These are phyloP conservation scores for Archaeoteleia sp. DNA, from an alignment of 2,888 invertebrate genomes.

Conservation along the genomic window DNA sequence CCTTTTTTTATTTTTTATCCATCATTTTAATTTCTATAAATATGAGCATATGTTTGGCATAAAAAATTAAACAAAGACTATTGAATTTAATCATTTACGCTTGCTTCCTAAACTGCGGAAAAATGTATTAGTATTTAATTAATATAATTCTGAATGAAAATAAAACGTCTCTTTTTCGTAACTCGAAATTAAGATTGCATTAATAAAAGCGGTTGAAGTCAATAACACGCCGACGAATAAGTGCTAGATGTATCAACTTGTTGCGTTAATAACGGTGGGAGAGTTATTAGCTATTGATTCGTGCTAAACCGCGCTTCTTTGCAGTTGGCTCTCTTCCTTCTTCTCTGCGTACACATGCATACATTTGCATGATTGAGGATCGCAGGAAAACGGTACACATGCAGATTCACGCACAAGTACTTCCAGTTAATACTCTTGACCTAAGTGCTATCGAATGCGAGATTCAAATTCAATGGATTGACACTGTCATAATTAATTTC, in stretches of 20 bases:
- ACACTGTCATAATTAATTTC: slow-evolving; percentile 37
- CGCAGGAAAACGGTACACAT: slow-evolving; percentile 35
- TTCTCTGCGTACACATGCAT: slow-evolving; percentile 45
- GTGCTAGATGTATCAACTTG: slow-evolving; percentile 73
- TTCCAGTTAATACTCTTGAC: slow-evolving; percentile 38
- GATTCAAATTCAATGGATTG: slow-evolving; percentile 37
- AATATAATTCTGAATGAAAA: too few relatives aligned
- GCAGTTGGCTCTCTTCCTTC: slow-evolving; percentile 61
- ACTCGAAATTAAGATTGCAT: too few relatives aligned
- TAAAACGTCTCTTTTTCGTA: too few relatives aligned
- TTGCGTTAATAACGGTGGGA: slow-evolving; percentile 74
- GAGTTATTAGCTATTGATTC: slow-evolving; percentile 74
- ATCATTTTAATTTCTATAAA: too few relatives aligned
- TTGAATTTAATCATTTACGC: too few relatives aligned
- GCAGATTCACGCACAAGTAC: slow-evolving; percentile 36
- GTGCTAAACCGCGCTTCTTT: slow-evolving; percentile 65
- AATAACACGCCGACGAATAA: slow-evolving; percentile 67
- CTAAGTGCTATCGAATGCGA: slow-evolving; percentile 44
- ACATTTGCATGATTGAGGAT: slow-evolving; percentile 42
- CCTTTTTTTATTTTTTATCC: too few relatives aligned
- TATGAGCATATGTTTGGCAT: too few relatives aligned
- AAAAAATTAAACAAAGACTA: too few relatives aligned
- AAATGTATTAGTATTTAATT: too few relatives aligned
- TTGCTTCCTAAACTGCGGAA: too few relatives aligned
- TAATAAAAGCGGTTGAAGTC: too few relatives aligned